A percentile compares a stretch with the other conserved stretches of the same genome.
Evolutionary conservation across 2,888 invertebrate genomes (phyloP).

Genomic region (Plutella xylostella): DNA sequence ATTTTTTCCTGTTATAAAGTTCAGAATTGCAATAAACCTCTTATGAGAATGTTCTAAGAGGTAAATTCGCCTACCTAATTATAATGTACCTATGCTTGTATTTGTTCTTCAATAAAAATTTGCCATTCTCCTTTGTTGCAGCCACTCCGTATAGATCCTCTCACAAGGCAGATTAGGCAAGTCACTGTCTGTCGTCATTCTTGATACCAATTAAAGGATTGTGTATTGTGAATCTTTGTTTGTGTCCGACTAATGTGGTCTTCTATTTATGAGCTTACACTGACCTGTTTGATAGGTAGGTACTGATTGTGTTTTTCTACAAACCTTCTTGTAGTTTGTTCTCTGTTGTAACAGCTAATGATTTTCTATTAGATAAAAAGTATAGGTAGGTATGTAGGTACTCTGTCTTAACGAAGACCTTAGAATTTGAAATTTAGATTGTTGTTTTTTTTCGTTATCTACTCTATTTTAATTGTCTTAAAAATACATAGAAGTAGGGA

Average conservation of each 20-base stretch:
- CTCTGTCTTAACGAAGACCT: too few species aligned
- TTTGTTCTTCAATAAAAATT: neutral
- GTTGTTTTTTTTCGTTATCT: too few species aligned
- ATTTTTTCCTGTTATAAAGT: neutral
- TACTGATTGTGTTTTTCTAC: neutral
- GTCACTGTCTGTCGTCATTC: conserved; percentile 65
- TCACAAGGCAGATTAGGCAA: conserved; percentile 55
- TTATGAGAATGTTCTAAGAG: too few species aligned
- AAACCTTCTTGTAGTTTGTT: neutral
- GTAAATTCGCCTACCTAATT: too few species aligned
- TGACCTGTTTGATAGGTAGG: conserved; percentile 7
- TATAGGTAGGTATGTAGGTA: too few species aligned
- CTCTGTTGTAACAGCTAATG: too few species aligned
- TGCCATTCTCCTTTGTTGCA: conserved; percentile 10
- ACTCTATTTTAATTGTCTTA: too few species aligned
- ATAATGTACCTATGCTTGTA: too few species aligned
- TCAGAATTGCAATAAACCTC: neutral
- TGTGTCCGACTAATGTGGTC: conserved; percentile 53
- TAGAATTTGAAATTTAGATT: too few species aligned
- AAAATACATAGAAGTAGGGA: too few species aligned
- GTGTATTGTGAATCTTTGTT: conserved; percentile 64
- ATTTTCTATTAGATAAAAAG: too few species aligned
- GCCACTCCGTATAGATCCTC: conserved; percentile 42
- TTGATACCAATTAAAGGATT: conserved; percentile 70
- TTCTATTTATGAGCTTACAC: conserved; percentile 32